Percentiles rank a stretch among this genome's conserved stretches.
These are phyloP conservation scores for Sebastes ruberrimus DNA, from an alignment of 2,797 vertebrate species.

Conservation along the genomic window DNA sequence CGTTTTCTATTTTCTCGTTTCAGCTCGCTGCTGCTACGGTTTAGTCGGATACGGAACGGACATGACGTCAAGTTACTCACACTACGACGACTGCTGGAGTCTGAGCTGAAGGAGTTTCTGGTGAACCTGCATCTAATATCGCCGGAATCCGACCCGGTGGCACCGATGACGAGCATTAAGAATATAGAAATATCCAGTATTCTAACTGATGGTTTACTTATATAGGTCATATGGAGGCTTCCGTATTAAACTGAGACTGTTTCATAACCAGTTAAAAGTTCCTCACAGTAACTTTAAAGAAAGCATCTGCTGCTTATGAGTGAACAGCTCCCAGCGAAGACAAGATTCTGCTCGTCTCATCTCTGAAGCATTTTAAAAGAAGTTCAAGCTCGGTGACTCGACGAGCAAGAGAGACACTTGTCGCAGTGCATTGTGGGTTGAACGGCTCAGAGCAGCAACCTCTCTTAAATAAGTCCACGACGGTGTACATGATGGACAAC, in stretches of 20 bases:
- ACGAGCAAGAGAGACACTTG: background rate
- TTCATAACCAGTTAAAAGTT: too few relatives aligned
- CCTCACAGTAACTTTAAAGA: background rate
- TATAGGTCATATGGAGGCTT: background rate
- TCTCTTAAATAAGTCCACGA: background rate
- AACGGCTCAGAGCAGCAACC: background rate
- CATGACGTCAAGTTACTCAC: too few relatives aligned
- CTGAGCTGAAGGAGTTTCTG: background rate
- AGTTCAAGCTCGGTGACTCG: background rate
- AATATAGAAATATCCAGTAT: background rate
- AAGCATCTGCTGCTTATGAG: slow-evolving; percentile 11
- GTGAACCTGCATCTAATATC: too few relatives aligned
- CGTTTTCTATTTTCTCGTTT: too few relatives aligned
- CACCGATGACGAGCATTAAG: background rate
- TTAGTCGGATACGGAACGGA: too few relatives aligned
- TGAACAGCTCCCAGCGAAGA: background rate
- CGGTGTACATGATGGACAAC: background rate
- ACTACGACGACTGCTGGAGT: background rate
- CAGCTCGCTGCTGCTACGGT: too few relatives aligned
- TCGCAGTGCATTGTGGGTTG: slow-evolving; percentile 10
- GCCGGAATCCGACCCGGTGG: too few relatives aligned
- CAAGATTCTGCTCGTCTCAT: background rate
- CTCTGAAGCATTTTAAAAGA: background rate
- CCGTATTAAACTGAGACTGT: background rate
- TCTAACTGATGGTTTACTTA: background rate